Evolutionary conservation across 2,888 invertebrate genomes (phyloP), one percentile per base, ranked within the genome.

Genomic region (Caenorhabditis drosophilae): DNA sequence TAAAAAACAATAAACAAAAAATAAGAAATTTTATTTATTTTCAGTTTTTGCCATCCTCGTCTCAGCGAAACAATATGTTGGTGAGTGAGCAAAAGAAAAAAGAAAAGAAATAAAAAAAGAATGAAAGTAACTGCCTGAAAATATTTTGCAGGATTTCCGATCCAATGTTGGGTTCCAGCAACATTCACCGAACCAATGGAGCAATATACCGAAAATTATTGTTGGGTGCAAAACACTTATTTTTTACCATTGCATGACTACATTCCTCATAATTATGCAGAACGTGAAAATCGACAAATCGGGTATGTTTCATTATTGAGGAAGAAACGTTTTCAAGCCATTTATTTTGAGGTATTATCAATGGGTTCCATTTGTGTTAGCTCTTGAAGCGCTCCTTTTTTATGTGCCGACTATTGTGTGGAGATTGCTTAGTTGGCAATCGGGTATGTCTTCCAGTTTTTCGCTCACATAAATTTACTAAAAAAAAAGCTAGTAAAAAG

Each of bases 161-260:
- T 83, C 52, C 83, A 83, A 62, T 83, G 83, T 52, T 83, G 83
- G 83, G 83, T 83, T 22, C 83, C 83, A 52, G 83, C 83, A 16
- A 84, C 83, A n/a, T 83, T 83, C 70, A 83, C 83, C 25, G 83
- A 82, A 67, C 82, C 82, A 7, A 82, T 82, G 82, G 82, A 82
- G 59, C 83, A 83, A 71, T 83, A 83, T 60, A 84, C 83, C 44
- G 83, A 83, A 67, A 83, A 84, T 67, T 83, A 83, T 68, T 83
- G 83, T 62, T 83, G 83, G 81, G 83, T 83, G 27, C 76, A 77
- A 58, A 84, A 82, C 70, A 83, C 83, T 36, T 83, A 83, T 67
- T 83, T 83, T 41, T 69, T 83, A 35, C 83, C 83, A 16, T 72
- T 83, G 27, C 73, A 80, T 61, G 83, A 83, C 62, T 83, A 79